Percentiles rank a stretch among this genome's conserved stretches.
phyloP scores from a whole-genome alignment of 2,888 invertebrate species.

The Suillia variegata region DNA sequence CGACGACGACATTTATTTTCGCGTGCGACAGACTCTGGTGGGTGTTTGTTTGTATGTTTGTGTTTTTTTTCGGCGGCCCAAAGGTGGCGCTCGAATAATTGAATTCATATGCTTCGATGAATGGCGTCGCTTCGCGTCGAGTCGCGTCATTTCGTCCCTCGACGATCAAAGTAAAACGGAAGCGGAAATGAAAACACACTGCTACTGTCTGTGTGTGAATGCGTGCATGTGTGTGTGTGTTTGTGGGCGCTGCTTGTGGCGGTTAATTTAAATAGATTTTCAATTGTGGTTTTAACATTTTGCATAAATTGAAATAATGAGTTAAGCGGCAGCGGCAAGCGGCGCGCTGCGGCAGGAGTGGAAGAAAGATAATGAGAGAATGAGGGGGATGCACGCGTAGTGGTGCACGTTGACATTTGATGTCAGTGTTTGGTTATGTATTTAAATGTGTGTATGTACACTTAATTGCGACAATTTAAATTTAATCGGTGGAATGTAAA shows the following conservation, averaged over 20 bases:
- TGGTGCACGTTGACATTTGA: too few relatives aligned
- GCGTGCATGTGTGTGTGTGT: neutral
- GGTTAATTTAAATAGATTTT: slow-evolving; percentile 57
- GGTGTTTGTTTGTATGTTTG: slow-evolving; percentile 31
- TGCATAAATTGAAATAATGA: slow-evolving; percentile 57
- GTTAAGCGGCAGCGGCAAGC: slow-evolving; percentile 32
- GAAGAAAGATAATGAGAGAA: too few relatives aligned
- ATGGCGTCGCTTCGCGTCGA: slow-evolving; percentile 10
- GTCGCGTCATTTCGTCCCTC: too few relatives aligned
- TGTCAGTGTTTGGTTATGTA: too few relatives aligned
- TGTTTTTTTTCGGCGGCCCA: slow-evolving; percentile 34
- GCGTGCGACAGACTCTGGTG: slow-evolving; percentile 24
- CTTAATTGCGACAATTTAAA: too few relatives aligned
- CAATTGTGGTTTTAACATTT: slow-evolving; percentile 57
- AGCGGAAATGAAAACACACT: slow-evolving; percentile 28
- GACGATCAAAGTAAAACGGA: slow-evolving; percentile 14
- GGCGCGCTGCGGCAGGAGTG: too few relatives aligned
- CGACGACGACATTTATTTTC: slow-evolving; percentile 37
- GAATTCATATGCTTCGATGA: slow-evolving; percentile 59
- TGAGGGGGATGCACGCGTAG: too few relatives aligned
- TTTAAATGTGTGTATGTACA: too few relatives aligned
- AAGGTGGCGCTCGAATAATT: slow-evolving; percentile 55
- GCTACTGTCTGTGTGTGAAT: slow-evolving; percentile 1
- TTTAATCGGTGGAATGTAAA: too few relatives aligned
- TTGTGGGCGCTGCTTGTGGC: slow-evolving; percentile 18